Conservation (phyloP, 2,113 vertebrate genomes). For the Sula dactylatra region DNA sequence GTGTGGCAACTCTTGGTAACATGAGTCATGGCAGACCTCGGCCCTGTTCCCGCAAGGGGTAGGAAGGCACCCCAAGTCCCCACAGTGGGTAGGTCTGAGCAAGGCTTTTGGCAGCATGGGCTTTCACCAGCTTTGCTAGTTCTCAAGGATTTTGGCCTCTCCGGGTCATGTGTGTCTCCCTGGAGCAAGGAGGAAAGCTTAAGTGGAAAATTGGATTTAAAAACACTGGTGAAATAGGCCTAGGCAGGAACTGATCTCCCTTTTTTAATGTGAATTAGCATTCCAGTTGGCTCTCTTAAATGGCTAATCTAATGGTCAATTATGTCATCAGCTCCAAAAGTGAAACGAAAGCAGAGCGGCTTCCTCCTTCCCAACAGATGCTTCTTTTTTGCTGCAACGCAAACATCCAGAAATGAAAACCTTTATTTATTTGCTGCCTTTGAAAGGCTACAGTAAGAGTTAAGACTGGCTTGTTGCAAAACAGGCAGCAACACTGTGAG, state of each 20-base stretch:
- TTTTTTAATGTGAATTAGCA: not conserved
- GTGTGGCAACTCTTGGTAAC: not conserved
- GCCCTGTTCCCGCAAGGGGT: not conserved
- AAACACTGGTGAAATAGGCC: not conserved
- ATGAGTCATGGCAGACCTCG: not conserved
- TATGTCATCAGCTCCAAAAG: conserved; percentile 11
- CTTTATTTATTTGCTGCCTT: not conserved
- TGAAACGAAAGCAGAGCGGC: not conserved
- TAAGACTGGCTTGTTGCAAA: not conserved
- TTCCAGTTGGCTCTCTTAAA: conserved; percentile 19
- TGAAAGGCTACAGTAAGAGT: not conserved
- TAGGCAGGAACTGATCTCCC: not conserved
- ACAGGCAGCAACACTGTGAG: not conserved
- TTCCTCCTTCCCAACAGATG: conserved; percentile 28
- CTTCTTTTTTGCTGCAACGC: conserved; percentile 1
- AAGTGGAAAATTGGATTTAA: not conserved
- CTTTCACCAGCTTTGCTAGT: not conserved
- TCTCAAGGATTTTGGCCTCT: not conserved
- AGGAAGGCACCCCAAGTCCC: no score
- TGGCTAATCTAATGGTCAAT: not conserved
- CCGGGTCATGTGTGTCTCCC: not conserved
- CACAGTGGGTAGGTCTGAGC: not conserved
- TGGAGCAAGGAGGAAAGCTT: not conserved
- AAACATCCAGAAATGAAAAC: not conserved
- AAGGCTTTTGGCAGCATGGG: not conserved